Base-by-base conservation (phyloP, 2,797 vertebrate genomes). In the Pelodytes ibericus region DNA sequence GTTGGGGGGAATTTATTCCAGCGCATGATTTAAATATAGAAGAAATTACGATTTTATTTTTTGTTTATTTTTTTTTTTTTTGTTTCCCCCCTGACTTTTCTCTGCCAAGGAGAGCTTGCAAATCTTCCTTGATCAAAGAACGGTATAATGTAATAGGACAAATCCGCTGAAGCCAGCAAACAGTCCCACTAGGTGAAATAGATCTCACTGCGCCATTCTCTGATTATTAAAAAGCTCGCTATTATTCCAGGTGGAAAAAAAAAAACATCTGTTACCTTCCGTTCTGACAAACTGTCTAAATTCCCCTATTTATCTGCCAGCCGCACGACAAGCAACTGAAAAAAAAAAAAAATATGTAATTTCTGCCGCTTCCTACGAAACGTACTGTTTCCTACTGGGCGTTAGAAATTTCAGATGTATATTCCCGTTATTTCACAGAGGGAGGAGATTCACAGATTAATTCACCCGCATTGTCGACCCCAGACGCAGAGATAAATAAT, bases 111-210 rank as follows among this genome's bases (percentile, higher is more conserved):
- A 33, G 29, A 71, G 25, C 29, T 20, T n/a, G 26, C n/a, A 58
- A 62, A 64, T 76, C 74, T 70, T 30, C 60, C 47, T n/a, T 25
- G 59, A 64, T 76, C 57, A 70, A 76, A 76, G 59, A 63, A 31
- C 44, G 15, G 74, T 44, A 71, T 71, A 64, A 76, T 76, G 57
- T 70, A 76, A 71, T 70, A 76, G 59, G 58, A 71, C 74, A 76
- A 76, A 70, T 76, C 74, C 33, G 67, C 44, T 76, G 59, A 63
- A 64, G 49, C 66, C 30, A 18, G 31, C 30, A 76, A 76, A 70
- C 74, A 76, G 56, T 56, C 44, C 49, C 59, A 30, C 30, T 31
- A 22, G 25, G 9, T 49, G 1, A 60, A 49, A 47, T 20, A 24
- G 20, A 53, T 44, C 24, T 25, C 61, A 29, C 25, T 13, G 33